Evolutionary conservation across 53 echinoderm and acorn worm genomes (phyloP).

Genomic region (Holothuria scabra): DNA sequence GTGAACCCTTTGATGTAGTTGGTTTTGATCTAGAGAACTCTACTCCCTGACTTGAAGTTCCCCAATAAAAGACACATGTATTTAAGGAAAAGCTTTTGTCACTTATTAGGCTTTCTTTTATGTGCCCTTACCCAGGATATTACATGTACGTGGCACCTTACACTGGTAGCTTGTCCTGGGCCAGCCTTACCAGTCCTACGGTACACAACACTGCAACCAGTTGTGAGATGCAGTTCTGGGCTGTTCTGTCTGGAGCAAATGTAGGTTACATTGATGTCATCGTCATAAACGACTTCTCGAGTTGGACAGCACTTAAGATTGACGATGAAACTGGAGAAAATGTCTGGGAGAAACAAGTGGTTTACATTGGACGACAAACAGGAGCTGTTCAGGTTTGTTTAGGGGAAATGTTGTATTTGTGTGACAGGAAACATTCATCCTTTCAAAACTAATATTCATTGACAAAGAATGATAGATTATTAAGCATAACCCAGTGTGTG

Average conservation of each 20-base stretch:
- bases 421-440: no score
- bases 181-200: constrained; percentile 57
- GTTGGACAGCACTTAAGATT: constrained; percentile 33
- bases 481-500: no score
- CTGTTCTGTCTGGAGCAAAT: constrained; percentile 66
- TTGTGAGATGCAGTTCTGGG: constrained; percentile 84
- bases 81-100: no score
- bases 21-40: no score
- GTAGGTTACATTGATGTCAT: constrained; percentile 66
- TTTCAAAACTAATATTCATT: neutral
- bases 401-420: neutral
- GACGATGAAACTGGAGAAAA: neutral
- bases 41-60: no score
- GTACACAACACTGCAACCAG: constrained; percentile 79
- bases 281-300: constrained; percentile 44
- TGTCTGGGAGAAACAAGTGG: constrained; percentile 14
- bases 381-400: constrained; percentile 30
- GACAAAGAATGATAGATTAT: no score
- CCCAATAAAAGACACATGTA: no score
- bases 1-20: no score
- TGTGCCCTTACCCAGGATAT: constrained; percentile 58
- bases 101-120: no score
- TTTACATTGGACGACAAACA: constrained; percentile 16
- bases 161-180: constrained; percentile 51
- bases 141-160: constrained; percentile 85